Conservation (phyloP, 2,797 vertebrate species). For the Enoplosus armatus region DNA sequence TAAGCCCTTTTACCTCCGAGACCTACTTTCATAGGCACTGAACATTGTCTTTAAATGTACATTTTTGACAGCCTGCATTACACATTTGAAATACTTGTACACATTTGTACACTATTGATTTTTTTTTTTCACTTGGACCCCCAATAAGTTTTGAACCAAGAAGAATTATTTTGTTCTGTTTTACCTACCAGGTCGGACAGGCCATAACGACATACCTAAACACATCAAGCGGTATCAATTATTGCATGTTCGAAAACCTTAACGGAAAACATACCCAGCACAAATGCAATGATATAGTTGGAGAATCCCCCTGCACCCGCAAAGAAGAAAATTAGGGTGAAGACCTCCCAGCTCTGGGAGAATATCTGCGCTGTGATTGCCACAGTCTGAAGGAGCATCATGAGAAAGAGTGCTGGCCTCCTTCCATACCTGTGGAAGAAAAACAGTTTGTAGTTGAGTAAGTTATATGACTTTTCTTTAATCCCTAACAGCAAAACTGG, state of each 20-base stretch:
- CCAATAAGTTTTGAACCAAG: not conserved
- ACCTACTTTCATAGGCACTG: no score
- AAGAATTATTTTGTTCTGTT: no score
- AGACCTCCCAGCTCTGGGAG: constrained; percentile 91
- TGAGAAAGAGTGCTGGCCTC: constrained; percentile 88
- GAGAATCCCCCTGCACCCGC: constrained; percentile 91
- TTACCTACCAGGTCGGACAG: no score
- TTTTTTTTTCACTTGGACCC: no score
- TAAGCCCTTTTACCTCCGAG: no score
- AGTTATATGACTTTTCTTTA: not conserved
- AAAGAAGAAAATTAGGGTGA: constrained; percentile 86
- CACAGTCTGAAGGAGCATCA: constrained; percentile 89
- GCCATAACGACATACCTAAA: no score
- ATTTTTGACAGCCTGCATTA: no score
- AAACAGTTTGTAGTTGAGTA: not conserved
- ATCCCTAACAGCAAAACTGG: not conserved
- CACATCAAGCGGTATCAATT: not conserved
- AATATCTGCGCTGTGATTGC: constrained; percentile 90
- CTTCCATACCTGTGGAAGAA: constrained; percentile 86
- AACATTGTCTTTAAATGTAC: no score
- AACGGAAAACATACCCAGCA: constrained; percentile 86
- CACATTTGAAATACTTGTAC: no score
- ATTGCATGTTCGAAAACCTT: not conserved
- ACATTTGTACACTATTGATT: no score
- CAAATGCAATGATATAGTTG: constrained; percentile 91